Conservation (phyloP, 2,113 vertebrate species). For the Eleginops maclovinus region DNA sequence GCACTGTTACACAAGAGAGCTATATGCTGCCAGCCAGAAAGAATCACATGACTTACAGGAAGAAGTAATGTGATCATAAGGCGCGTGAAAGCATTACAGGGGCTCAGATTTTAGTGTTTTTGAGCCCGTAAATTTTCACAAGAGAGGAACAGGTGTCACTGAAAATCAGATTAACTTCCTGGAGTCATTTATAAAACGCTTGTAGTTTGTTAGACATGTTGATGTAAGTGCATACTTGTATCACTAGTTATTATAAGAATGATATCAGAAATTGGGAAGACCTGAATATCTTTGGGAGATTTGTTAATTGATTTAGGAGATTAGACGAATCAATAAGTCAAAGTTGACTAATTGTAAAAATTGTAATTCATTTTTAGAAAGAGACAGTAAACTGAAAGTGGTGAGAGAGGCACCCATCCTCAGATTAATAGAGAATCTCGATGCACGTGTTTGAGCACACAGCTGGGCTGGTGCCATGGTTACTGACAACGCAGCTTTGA, state of each 20-base stretch:
- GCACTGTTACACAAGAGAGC: constrained; percentile 72
- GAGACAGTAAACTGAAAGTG: background rate
- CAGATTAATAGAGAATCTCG: constrained; percentile 52
- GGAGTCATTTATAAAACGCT: constrained; percentile 2
- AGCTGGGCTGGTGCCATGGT: constrained; percentile 80
- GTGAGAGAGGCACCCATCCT: constrained; percentile 15
- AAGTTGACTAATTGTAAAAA: background rate
- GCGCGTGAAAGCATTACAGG: constrained; percentile 75
- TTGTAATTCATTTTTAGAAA: background rate
- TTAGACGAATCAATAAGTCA: background rate
- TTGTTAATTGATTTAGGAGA: background rate
- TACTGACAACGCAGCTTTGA: constrained; percentile 72
- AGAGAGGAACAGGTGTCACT: constrained; percentile 54
- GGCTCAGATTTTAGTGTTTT: constrained; percentile 48
- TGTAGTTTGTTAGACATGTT: background rate
- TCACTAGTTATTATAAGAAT: background rate
- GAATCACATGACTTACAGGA: constrained; percentile 82
- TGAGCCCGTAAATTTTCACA: constrained; percentile 12
- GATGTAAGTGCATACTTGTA: background rate
- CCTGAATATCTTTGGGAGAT: background rate
- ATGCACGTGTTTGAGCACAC: constrained; percentile 80
- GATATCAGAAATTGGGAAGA: background rate
- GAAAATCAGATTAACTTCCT: background rate
- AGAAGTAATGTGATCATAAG: constrained; percentile 79
- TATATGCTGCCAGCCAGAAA: constrained; percentile 66